A percentile compares a stretch with the other conserved stretches of the same genome.
Conservation (phyloP, 1,140 invertebrate genomes). For the Danaus melanippus region DNA sequence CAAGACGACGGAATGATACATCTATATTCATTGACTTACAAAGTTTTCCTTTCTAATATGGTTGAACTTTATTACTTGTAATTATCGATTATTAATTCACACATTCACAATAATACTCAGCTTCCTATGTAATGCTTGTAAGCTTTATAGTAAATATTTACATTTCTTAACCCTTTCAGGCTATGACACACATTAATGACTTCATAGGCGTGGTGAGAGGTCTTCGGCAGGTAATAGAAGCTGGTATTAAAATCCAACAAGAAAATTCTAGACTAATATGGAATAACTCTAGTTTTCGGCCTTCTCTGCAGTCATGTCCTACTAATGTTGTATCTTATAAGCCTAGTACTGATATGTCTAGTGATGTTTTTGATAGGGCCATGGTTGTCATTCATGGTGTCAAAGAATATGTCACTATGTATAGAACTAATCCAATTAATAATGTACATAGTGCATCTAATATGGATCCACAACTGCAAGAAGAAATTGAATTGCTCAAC, state of each 20-base stretch:
- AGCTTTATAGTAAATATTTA: neutral
- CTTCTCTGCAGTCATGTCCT: slow-evolving; percentile 58
- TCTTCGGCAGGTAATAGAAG: slow-evolving; percentile 74
- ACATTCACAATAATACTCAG: too few species aligned
- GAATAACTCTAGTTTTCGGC: slow-evolving; percentile 76
- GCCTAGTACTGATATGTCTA: slow-evolving; percentile 34
- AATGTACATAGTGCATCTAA: slow-evolving; percentile 23
- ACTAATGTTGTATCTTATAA: slow-evolving; percentile 48
- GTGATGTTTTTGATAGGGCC: slow-evolving; percentile 49
- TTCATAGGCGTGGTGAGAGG: slow-evolving; percentile 75
- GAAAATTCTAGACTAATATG: slow-evolving; percentile 72
- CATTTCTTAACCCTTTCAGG: slow-evolving; percentile 33
- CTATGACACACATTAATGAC: slow-evolving; percentile 76
- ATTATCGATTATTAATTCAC: too few species aligned
- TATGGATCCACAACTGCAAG: slow-evolving; percentile 51
- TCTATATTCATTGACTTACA: too few species aligned
- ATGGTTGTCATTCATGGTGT: slow-evolving; percentile 54
- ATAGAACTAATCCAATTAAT: slow-evolving; percentile 41
- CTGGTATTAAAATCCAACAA: slow-evolving; percentile 73
- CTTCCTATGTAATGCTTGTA: too few species aligned
- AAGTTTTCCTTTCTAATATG: too few species aligned
- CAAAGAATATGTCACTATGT: slow-evolving; percentile 48
- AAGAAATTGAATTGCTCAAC: slow-evolving; percentile 59
- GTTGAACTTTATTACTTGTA: too few species aligned
- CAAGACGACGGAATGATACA: too few species aligned